Evolutionary conservation across 2,888 invertebrate species (phyloP).

Genomic region (Panopea generosa): DNA sequence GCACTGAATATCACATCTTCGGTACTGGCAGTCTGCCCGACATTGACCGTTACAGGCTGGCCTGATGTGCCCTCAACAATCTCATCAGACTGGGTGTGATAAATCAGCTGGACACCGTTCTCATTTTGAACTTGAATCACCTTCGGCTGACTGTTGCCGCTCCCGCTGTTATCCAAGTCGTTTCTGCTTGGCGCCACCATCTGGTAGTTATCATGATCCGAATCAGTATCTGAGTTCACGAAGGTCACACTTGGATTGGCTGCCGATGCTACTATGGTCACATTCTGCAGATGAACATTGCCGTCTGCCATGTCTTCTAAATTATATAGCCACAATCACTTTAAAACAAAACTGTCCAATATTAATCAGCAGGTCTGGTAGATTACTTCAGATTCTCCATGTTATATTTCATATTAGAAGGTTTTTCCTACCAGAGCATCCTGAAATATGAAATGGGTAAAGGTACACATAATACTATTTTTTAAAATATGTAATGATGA

Average conservation of each 20-base stretch:
- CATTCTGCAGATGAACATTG: too few species aligned
- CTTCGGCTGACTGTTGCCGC: not conserved
- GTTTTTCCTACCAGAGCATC: too few species aligned
- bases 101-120: slow-evolving; percentile 6
- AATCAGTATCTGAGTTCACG: slow-evolving; percentile 45
- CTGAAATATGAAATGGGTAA: too few species aligned
- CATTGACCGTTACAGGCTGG: not conserved
- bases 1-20: not conserved
- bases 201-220: slow-evolving; percentile 41
- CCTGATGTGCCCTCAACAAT: not conserved
- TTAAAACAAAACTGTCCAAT: too few species aligned
- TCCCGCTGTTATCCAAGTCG: not conserved
- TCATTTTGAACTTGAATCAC: not conserved
- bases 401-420: too few species aligned
- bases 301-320: too few species aligned
- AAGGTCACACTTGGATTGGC: slow-evolving; percentile 4
- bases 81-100: slow-evolving; percentile 7
- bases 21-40: not conserved
- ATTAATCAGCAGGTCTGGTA: too few species aligned
- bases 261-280: too few species aligned
- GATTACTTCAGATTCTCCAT: too few species aligned
- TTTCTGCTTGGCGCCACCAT: not conserved
- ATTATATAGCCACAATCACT: too few species aligned
- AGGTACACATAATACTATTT: too few species aligned
- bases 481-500: too few species aligned